Percentiles rank a stretch among this genome's conserved stretches.
These are phyloP conservation scores for Drosophila algonquin DNA, from an alignment of 2,888 invertebrate species.

Conservation along the genomic window DNA sequence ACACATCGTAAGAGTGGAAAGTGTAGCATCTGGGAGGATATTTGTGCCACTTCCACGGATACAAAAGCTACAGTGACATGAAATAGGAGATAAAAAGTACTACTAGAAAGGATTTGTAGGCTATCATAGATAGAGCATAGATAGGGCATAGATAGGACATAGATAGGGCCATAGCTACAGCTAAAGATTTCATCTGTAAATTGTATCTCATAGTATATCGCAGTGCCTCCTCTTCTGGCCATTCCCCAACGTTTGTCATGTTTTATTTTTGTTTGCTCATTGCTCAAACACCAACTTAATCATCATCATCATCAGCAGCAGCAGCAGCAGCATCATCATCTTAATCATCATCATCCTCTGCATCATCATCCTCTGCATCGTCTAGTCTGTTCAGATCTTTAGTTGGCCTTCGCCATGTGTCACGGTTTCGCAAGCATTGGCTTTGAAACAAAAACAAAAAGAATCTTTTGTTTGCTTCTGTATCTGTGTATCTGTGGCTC, in stretches of 20 bases:
- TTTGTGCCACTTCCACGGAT: too few relatives aligned
- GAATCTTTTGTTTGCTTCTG: slow-evolving; percentile 18
- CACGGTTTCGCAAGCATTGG: slow-evolving; percentile 73
- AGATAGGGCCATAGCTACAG: too few relatives aligned
- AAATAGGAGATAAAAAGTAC: too few relatives aligned
- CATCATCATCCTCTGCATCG: slow-evolving; percentile 1
- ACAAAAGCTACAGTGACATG: too few relatives aligned
- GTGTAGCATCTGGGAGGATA: too few relatives aligned
- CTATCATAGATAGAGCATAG: too few relatives aligned
- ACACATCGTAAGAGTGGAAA: too few relatives aligned
- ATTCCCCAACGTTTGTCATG: slow-evolving; percentile 22
- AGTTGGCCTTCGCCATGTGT: slow-evolving; percentile 65
- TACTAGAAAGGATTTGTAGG: too few relatives aligned
- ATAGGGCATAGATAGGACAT: too few relatives aligned
- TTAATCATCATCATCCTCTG: slow-evolving; percentile 2
- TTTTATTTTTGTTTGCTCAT: slow-evolving; percentile 14
- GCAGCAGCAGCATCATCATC: slow-evolving; percentile 2
- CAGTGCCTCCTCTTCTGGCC: neutral
- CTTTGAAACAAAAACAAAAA: slow-evolving; percentile 55
- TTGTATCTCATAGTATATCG: neutral
- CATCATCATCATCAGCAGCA: slow-evolving; percentile 10
- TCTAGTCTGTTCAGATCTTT: neutral
- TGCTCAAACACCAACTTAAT: neutral
- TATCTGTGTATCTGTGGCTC: neutral
- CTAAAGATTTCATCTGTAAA: neutral